Evolutionary conservation across 1,140 invertebrate genomes (phyloP), one percentile per base, ranked within the genome.

Genomic region (Ceratina australensis): DNA sequence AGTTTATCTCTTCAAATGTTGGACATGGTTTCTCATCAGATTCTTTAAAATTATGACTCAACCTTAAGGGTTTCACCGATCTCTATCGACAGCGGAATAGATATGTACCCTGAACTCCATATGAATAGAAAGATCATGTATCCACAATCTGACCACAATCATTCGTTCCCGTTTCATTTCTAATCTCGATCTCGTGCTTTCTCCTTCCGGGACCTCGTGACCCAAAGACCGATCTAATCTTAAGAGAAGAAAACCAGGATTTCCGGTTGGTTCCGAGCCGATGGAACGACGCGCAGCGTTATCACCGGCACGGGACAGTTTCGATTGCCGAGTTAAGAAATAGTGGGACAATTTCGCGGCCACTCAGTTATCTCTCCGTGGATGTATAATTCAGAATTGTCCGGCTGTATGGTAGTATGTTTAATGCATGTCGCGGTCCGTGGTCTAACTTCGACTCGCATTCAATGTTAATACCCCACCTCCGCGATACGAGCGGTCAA

Each of bases 331-430:
- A 72, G 80, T 10, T 82, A 87, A 87, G 84, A 87, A 89, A 85
- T 83, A 83, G 85, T 85, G 71, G 81, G 72, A 87, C 87, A 88
- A 88, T 89, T 81, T 83, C 85, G 65, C 59, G 78, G 79, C 68
- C 82, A 87, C 85, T 88, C 79, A 82, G 83, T 80, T 83, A 87
- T 88, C 87, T 86, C 63, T 69, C 61, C 79, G 66, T 52, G 77
- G 82, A 90, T 91, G 89, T 90, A 89, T 90, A 90, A 91, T 91
- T 90, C 87, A 91, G 87, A 91, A 91, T 91, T 90, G 89, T 89
- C 80, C 85, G 82, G 61, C 83, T 84, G 86, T 89, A 83, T 87
- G 83, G 82, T 71, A 76, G 83, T 42, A 91, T 91, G 90, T 91
- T 91, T 91, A 91, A 91, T 91, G 89, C 89, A 91, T 91, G 87